Evolutionary conservation across 2,797 vertebrate species (phyloP).

Genomic region (Lacerta viridis): DNA sequence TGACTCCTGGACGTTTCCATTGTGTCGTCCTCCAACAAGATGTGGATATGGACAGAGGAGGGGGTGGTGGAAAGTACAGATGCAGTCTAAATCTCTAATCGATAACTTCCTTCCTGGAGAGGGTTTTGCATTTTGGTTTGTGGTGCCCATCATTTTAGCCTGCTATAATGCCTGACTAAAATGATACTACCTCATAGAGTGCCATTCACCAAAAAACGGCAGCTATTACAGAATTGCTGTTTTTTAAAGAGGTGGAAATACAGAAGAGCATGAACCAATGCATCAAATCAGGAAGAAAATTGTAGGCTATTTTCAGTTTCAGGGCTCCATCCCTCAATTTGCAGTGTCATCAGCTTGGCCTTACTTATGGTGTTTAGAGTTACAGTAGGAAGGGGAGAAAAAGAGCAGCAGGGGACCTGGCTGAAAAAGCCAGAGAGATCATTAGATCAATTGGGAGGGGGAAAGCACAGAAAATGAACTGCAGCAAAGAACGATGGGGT

Average conservation of each 20-base stretch:
- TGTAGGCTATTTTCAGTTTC: slow-evolving; percentile 5
- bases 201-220: slow-evolving; percentile 3
- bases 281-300: slow-evolving; percentile 23
- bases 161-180: neutral
- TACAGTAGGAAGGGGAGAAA: neutral
- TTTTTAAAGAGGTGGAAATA: slow-evolving; percentile 23
- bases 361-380: neutral
- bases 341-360: neutral
- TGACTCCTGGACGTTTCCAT: slow-evolving; percentile 65
- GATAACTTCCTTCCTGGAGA: slow-evolving; percentile 34
- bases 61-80: slow-evolving; percentile 17
- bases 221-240: slow-evolving; percentile 12
- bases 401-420: too few species aligned
- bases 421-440: too few species aligned
- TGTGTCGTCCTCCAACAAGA: slow-evolving; percentile 62
- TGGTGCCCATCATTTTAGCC: slow-evolving; percentile 45
- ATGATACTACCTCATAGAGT: neutral
- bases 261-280: neutral
- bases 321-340: slow-evolving; percentile 7
- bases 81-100: slow-evolving; percentile 41
- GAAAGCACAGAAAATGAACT: too few species aligned
- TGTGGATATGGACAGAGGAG: slow-evolving; percentile 40
- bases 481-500: too few species aligned
- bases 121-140: slow-evolving; percentile 42
- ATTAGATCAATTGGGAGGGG: too few species aligned